Evolutionary conservation across 2,888 invertebrate genomes (phyloP).

Genomic region (Oscheius sp.): DNA sequence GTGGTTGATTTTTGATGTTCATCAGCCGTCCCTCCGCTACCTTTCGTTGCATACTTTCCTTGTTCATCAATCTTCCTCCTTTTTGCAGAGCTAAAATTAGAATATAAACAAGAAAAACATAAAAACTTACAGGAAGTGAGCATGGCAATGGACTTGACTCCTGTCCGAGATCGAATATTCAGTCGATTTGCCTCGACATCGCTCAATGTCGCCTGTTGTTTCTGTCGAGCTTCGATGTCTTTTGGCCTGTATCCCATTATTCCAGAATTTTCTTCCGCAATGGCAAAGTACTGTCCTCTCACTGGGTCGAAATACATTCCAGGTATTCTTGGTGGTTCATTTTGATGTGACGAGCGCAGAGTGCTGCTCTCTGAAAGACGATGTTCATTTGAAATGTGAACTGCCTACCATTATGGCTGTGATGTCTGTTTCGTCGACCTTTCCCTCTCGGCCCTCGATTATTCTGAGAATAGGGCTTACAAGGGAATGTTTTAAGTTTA

Average conservation of each 20-base stretch:
- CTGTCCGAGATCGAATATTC: not conserved
- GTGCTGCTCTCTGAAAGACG: not conserved
- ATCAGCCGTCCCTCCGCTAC: not conserved
- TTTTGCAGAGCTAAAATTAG: not conserved
- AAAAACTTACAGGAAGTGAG: not conserved
- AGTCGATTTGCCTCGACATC: not conserved
- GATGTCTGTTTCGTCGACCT: not conserved
- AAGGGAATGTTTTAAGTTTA: too few relatives aligned
- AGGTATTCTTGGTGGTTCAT: conserved; percentile 26
- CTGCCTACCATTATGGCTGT: not conserved
- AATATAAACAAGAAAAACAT: too few relatives aligned
- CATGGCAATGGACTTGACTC: not conserved
- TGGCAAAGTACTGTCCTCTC: conserved; percentile 56
- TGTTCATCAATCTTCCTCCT: conserved; percentile 3
- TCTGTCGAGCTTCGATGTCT: not conserved
- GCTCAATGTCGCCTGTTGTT: not conserved
- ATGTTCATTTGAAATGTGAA: not conserved
- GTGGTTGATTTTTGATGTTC: not conserved
- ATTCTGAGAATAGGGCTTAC: conserved; percentile 6
- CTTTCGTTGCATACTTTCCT: not conserved
- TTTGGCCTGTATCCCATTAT: not conserved
- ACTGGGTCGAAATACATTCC: conserved; percentile 54
- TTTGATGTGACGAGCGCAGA: not conserved
- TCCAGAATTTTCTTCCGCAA: conserved; percentile 38
- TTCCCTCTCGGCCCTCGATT: not conserved